Evolutionary conservation across 2,797 vertebrate species (phyloP).

Genomic region (Pangasius macronema): DNA sequence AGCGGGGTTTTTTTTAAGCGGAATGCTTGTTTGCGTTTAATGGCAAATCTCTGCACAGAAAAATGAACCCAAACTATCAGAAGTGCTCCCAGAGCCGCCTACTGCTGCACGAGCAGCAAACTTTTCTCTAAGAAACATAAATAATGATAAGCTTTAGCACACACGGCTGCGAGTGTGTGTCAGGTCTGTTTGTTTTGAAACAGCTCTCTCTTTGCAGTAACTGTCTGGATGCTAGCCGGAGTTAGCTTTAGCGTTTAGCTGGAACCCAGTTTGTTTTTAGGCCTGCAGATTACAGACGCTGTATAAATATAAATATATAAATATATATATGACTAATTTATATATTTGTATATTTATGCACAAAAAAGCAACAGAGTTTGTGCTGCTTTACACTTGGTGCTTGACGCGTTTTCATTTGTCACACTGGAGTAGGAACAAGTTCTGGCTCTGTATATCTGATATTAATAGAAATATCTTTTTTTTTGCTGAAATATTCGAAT

Average conservation of each 20-base stretch:
- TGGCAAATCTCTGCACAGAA: slow-evolving; percentile 18
- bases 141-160: background rate
- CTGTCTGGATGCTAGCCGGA: slow-evolving; percentile 7
- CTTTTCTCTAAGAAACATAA: too few species aligned
- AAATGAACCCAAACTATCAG: background rate
- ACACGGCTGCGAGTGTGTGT: background rate
- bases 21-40: background rate
- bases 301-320: too few species aligned
- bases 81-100: background rate
- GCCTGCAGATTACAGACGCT: background rate
- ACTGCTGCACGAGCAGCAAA: background rate
- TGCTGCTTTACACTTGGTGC: background rate
- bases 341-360: background rate
- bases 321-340: background rate
- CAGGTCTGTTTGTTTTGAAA: background rate
- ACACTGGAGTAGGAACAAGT: background rate
- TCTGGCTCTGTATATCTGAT: background rate
- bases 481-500: background rate
- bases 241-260: slow-evolving; percentile 30
- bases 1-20: background rate
- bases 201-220: background rate
- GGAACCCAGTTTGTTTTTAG: background rate
- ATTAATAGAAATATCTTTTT: background rate
- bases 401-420: background rate
- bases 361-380: background rate